Conservation (phyloP, 2,113 vertebrate genomes). For the Proteles cristata region DNA sequence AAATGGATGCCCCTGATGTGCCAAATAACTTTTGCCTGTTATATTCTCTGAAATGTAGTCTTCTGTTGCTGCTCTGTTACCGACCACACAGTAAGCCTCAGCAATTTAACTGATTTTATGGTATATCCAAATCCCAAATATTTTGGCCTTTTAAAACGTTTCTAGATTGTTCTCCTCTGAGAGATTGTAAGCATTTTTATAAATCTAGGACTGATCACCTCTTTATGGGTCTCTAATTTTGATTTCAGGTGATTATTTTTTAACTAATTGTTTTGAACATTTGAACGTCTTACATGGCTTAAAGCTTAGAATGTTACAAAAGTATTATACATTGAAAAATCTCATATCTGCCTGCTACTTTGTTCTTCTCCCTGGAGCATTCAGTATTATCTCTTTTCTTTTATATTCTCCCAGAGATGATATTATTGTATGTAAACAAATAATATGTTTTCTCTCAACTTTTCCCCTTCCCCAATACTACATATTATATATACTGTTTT, state of each 20-base stretch:
- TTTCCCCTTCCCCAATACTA: neutral
- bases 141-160: neutral
- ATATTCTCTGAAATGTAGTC: neutral
- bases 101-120: neutral
- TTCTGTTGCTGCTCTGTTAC: neutral
- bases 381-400: neutral
- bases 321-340: neutral
- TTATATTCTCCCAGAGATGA: neutral
- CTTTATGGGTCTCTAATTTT: neutral
- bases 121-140: neutral
- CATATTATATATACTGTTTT: neutral
- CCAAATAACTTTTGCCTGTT: neutral
- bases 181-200: neutral
- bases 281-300: constrained; percentile 6
- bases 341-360: no score
- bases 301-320: neutral
- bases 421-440: neutral
- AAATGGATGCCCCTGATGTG: neutral
- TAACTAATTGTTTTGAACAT: neutral
- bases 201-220: neutral
- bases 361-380: neutral
- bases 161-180: neutral
- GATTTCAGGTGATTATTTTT: constrained; percentile 32
- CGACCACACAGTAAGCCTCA: neutral
- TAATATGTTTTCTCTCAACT: neutral